These are phyloP conservation scores for Cybosia mesomella DNA, from an alignment of 2,888 invertebrate species.

Conservation along the genomic window DNA sequence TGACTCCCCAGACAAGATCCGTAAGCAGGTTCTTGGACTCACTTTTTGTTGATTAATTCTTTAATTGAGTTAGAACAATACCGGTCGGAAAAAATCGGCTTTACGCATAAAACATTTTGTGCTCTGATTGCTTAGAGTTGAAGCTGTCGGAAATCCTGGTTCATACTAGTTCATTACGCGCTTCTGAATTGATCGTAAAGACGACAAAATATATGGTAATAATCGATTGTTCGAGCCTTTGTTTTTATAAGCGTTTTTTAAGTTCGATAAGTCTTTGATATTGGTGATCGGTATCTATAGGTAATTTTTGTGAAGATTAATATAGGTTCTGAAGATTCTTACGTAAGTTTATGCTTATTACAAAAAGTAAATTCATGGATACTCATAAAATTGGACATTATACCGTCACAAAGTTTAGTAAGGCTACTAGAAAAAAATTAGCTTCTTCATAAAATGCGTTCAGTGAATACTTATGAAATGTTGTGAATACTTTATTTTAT, in stretches of 20 bases:
- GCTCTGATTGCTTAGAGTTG: slow-evolving; percentile 61
- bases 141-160: slow-evolving; percentile 78
- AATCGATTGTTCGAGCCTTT: slow-evolving; percentile 32
- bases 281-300: background rate
- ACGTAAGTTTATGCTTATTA: too few relatives aligned
- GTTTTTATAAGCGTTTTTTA: background rate
- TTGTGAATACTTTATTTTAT: too few relatives aligned
- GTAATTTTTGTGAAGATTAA: too few relatives aligned
- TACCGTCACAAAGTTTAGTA: too few relatives aligned
- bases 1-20: slow-evolving; percentile 77
- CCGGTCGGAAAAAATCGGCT: slow-evolving; percentile 57
- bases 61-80: slow-evolving; percentile 68
- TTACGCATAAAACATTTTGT: slow-evolving; percentile 67
- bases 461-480: too few relatives aligned
- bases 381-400: too few relatives aligned
- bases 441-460: too few relatives aligned
- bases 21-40: slow-evolving; percentile 73
- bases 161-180: slow-evolving; percentile 59
- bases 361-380: too few relatives aligned
- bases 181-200: slow-evolving; percentile 22
- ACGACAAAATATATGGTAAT: slow-evolving; percentile 31
- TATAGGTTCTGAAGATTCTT: background rate
- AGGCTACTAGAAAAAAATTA: too few relatives aligned
- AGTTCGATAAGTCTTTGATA: background rate
- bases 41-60: slow-evolving; percentile 68